Evolutionary conservation across 1,140 invertebrate genomes (phyloP), one percentile per base, ranked within the genome.

Genomic region (Ips nitidus): DNA sequence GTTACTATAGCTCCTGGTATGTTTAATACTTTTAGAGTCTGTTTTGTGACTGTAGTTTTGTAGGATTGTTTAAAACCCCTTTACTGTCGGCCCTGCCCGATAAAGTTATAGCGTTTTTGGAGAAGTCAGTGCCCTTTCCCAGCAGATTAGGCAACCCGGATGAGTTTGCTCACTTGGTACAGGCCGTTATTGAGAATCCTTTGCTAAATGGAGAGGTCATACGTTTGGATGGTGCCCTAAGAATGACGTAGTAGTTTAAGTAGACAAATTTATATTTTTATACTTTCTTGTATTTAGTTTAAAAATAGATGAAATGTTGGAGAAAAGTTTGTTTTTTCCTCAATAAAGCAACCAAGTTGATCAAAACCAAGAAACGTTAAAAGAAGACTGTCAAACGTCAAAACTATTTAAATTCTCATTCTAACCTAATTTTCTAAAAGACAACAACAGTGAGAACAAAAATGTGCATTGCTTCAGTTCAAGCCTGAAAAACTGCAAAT

Each of bases 181-280:
- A 97, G 80, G 81, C 86, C 43, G 93, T 99, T 60, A 89, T 98
- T 66, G 88, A 93, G 79, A 99, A 99, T 84, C 92, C 91, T 1
- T 83, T 97, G 82, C 76, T 99, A 2, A 99, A 99, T 81, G 98
- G 95, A 2, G 95, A 98, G 83, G 89, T 90, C 0, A 95, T 99
- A 73, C 86, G 97, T 78, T 74, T 99, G 36, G 97, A 99, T 82
- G 97, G 95, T 52, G 94, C 92, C 36, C 78, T 98, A 0, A 85
- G 93, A 75, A 94, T 95, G 91, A 6, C 3, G 52, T 56, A 55
- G 45, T 50, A 50, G 3, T 50, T 50, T 8, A 50, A 50, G 6
- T 8, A 50, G 3, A 2, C 6, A 50, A 50, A 50, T 50, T 8
- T 45, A 3, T 50, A 50, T 22, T 22, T 22, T 22, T 22, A 22